phyloP scores from a whole-genome alignment of 2,113 vertebrate species.

The Pollachius pollachius region DNA sequence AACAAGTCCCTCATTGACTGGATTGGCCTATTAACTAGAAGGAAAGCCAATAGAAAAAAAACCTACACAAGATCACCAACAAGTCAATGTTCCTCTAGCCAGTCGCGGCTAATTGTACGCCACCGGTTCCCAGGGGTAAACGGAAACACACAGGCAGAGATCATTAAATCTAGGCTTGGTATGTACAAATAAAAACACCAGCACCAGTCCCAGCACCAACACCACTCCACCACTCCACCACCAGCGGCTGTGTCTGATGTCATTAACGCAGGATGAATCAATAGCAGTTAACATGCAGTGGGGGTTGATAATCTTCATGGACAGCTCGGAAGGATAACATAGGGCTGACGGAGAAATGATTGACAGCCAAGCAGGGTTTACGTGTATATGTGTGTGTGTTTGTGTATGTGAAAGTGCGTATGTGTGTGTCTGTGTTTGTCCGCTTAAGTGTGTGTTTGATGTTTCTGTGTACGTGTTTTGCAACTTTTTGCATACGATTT shows the following conservation, averaged over 20 bases:
- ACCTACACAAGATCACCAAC: slow-evolving; percentile 9
- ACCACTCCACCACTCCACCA: slow-evolving; percentile 23
- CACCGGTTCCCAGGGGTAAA: slow-evolving; percentile 5
- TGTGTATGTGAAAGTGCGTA: neutral
- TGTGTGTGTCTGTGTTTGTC: too few relatives aligned
- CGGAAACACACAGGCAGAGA: slow-evolving; percentile 26
- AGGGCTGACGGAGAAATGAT: slow-evolving; percentile 23
- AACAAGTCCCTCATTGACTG: neutral
- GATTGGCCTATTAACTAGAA: slow-evolving; percentile 22
- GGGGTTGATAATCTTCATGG: slow-evolving; percentile 36
- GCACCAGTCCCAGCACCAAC: neutral
- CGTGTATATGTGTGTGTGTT: neutral
- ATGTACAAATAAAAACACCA: too few relatives aligned
- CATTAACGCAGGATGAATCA: slow-evolving; percentile 52
- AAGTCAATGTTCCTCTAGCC: slow-evolving; percentile 26
- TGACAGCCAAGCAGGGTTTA: slow-evolving; percentile 15
- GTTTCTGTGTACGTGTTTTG: too few relatives aligned
- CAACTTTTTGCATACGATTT: too few relatives aligned
- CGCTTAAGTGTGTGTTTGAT: too few relatives aligned
- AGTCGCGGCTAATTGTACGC: slow-evolving; percentile 38
- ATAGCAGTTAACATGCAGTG: slow-evolving; percentile 46
- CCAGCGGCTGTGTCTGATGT: slow-evolving; percentile 34
- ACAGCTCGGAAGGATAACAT: slow-evolving; percentile 31
- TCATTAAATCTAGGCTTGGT: slow-evolving; percentile 21
- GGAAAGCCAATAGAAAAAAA: slow-evolving; percentile 8